These are phyloP conservation scores for Oenanthe melanoleuca DNA, from an alignment of 2,113 vertebrate species.

Conservation along the genomic window DNA sequence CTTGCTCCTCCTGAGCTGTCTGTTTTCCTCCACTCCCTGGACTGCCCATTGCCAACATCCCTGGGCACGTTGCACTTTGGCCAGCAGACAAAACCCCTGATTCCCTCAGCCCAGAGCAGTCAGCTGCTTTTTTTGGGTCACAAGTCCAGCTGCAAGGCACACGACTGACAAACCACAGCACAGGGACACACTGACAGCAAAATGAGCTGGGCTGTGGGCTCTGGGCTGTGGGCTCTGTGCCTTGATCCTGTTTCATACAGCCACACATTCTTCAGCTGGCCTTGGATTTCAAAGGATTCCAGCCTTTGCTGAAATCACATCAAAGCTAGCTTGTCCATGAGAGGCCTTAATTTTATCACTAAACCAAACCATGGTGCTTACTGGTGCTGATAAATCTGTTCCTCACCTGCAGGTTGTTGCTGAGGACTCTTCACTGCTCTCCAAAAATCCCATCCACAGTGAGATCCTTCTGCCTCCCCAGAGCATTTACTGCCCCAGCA, in stretches of 20 bases:
- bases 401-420: background rate
- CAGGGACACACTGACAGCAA: background rate
- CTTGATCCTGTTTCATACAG: background rate
- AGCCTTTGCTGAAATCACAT: background rate
- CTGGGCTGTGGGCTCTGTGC: background rate
- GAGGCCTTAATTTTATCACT: background rate
- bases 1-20: background rate
- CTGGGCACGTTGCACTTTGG: background rate
- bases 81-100: background rate
- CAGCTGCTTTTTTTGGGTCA: background rate
- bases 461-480: background rate
- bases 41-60: background rate
- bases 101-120: background rate
- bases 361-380: background rate
- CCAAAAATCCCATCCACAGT: background rate
- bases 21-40: background rate
- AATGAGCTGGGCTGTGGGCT: background rate
- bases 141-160: background rate
- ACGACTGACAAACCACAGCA: background rate
- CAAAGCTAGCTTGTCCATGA: background rate
- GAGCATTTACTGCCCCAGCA: background rate
- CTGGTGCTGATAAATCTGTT: background rate
- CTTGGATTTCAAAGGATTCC: background rate
- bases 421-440: background rate
- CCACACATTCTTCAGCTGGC: background rate